These are phyloP conservation scores for Acanthochromis polyacanthus DNA, from an alignment of 2,113 vertebrate genomes.

Conservation along the genomic window DNA sequence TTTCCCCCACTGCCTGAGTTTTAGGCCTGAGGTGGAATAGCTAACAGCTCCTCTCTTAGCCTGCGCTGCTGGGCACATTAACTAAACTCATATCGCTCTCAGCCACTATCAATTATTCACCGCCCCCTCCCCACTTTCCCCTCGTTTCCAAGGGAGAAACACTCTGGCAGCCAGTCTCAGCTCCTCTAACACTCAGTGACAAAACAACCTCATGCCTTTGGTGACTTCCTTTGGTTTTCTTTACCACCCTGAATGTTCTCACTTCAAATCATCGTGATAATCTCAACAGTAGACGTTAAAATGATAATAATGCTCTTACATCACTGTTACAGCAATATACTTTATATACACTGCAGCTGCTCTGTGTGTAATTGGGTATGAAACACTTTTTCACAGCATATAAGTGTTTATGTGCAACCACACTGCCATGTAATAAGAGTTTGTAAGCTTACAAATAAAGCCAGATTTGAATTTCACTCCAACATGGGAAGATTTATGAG, in stretches of 20 bases:
- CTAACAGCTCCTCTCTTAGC: slow-evolving; percentile 84
- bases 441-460: too few relatives aligned
- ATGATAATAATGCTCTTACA: slow-evolving; percentile 51
- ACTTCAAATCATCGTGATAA: slow-evolving; percentile 29
- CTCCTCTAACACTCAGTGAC: slow-evolving; percentile 49
- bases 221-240: slow-evolving; percentile 51
- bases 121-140: slow-evolving; percentile 44
- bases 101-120: slow-evolving; percentile 88
- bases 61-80: slow-evolving; percentile 87
- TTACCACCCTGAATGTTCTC: slow-evolving; percentile 31
- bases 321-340: slow-evolving; percentile 40
- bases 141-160: slow-evolving; percentile 71
- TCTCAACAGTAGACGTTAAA: slow-evolving; percentile 32
- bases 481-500: too few relatives aligned
- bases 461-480: too few relatives aligned
- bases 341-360: not conserved
- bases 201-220: slow-evolving; percentile 42
- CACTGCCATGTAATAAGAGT: not conserved
- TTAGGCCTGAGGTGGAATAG: slow-evolving; percentile 77
- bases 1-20: slow-evolving; percentile 60
- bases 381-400: not conserved
- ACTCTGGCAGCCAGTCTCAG: slow-evolving; percentile 56
- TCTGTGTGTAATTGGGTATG: slow-evolving; percentile 11
- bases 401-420: not conserved
- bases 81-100: slow-evolving; percentile 89